phyloP scores from a whole-genome alignment of 1,140 invertebrate genomes.

The Apis cerana region DNA sequence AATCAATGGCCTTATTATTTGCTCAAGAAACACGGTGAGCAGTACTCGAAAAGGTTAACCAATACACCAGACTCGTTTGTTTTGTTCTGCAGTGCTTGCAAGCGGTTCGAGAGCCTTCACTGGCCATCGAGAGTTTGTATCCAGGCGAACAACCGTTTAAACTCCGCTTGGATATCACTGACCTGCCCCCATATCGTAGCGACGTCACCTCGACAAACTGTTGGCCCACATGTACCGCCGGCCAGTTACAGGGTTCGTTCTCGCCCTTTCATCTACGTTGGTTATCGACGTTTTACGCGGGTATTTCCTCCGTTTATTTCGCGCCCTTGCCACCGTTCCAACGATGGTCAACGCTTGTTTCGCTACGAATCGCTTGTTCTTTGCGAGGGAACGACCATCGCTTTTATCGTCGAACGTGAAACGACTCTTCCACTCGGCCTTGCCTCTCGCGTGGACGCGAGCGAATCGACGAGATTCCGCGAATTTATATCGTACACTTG shows the following conservation, averaged over 20 bases:
- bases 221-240: constrained; percentile 47
- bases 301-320: constrained; percentile 55
- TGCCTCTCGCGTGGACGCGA: not conserved
- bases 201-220: constrained; percentile 50
- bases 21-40: not conserved
- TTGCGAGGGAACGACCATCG: not conserved
- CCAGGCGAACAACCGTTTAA: constrained; percentile 65
- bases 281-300: constrained; percentile 63
- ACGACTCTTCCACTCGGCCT: not conserved
- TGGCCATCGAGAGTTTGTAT: constrained; percentile 49
- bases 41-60: not conserved
- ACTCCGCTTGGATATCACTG: constrained; percentile 62
- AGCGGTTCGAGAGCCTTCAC: constrained; percentile 53
- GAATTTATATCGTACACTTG: no score
- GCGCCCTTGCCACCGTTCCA: constrained; percentile 26
- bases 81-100: constrained; percentile 40
- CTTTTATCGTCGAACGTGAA: not conserved
- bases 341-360: not conserved
- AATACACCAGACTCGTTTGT: not conserved
- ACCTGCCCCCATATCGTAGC: constrained; percentile 60
- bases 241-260: constrained; percentile 38
- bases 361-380: not conserved
- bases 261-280: constrained; percentile 50
- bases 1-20: not conserved
- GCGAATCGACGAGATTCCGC: no score